Base-by-base conservation (phyloP, 2,797 vertebrate species). In the Chelonia mydas region DNA sequence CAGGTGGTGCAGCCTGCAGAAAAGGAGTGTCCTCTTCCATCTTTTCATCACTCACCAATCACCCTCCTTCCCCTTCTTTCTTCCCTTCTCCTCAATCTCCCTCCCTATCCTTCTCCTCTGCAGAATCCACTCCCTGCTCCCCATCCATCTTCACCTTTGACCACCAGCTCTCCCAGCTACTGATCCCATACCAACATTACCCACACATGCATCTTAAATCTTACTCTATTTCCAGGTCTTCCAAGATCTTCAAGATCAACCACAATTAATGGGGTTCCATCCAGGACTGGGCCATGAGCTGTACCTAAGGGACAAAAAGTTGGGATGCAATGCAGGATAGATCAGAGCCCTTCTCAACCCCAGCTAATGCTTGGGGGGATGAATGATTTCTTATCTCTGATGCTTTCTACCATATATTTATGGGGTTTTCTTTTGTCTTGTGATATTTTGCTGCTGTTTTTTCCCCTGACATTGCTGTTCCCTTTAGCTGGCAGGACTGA, bases 191-290 rank as follows among this genome's bases (percentile, higher is more conserved):
- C 19, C 65, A 54, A 21, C 25, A 28, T 23, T n/a, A 90, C 19
- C 21, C 13, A 72, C 1, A 12, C 25, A 16, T 9, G 3, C 6
- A 47, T 13, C 50, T 65, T 79, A 3, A 3, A 27, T 59, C 80
- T 84, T 51, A 19, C 50, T 90, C 57, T 90, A 19, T 59, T 15
- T 7, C 65, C 65, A 72, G n/a, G 65, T 9, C 16, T 41, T 47
- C 54, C 65, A 61, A 47, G 45, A 55, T 50, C 50, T 8, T 4
- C 11, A 47, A 37, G 54, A 21, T 68, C 74, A 49, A 15, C 13
- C 25, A 28, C 45, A 25, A 41, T 0, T 0, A 2, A 2, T 37
- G 28, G 5, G 23, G 9, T 72, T n/a, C 33, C 93, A 57, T 55
- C n/a, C 84, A 86, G 45, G 59, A n/a, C 87, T 31, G 45, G 45